A percentile compares a stretch with the other conserved stretches of the same genome.
Conservation (phyloP, 2,113 vertebrate species). For the Chascanopsetta lugubris region DNA sequence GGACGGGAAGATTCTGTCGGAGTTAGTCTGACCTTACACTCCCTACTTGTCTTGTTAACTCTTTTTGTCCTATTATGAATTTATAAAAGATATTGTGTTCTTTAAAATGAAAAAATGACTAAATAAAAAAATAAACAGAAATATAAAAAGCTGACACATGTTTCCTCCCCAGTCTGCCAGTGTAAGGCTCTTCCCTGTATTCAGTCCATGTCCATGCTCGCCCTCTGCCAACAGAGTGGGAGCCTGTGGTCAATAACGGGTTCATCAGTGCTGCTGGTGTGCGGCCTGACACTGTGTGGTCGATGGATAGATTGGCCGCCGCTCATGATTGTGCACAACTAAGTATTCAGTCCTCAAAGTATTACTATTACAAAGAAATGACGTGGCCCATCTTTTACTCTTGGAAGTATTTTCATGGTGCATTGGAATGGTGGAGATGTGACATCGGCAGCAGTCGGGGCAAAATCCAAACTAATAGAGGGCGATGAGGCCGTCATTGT, state of each 20-base stretch:
- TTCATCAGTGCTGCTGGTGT: constrained; percentile 1
- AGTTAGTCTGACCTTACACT: constrained; percentile 20
- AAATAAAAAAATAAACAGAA: constrained; percentile 2
- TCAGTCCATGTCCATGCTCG: not conserved
- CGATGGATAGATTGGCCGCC: not conserved
- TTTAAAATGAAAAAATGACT: not conserved
- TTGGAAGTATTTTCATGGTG: not conserved
- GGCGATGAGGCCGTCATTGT: too few species aligned
- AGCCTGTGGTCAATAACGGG: not conserved
- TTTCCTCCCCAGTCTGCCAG: not conserved
- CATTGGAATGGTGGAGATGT: not conserved
- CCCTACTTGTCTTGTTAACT: constrained; percentile 20
- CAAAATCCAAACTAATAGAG: too few species aligned
- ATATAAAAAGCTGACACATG: not conserved
- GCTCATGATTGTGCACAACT: not conserved
- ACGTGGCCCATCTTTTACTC: not conserved
- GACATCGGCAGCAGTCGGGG: too few species aligned
- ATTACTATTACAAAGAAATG: not conserved
- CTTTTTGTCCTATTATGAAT: constrained; percentile 9
- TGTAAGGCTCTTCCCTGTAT: not conserved
- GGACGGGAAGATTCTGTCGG: constrained; percentile 23
- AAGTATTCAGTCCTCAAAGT: not conserved
- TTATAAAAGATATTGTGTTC: not conserved
- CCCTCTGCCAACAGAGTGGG: not conserved
- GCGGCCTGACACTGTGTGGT: not conserved